A percentile compares a stretch with the other conserved stretches of the same genome.
Evolutionary conservation across 2,797 vertebrate species (phyloP).

Genomic region (Characodon lateralis): DNA sequence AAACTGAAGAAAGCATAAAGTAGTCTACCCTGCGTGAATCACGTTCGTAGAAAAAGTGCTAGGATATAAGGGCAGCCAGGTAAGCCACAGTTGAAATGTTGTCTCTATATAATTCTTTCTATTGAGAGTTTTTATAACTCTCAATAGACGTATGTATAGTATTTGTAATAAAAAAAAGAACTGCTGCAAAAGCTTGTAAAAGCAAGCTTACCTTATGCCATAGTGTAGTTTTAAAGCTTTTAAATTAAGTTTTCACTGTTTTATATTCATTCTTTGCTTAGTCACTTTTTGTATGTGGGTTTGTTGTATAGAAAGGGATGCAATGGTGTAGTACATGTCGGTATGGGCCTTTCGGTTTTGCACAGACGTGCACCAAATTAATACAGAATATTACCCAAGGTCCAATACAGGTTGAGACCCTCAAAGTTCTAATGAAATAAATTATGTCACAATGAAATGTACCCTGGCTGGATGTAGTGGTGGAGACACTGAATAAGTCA

Average conservation of each 20-base stretch:
- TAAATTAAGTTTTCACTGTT: slow-evolving; percentile 2
- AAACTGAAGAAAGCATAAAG: slow-evolving; percentile 35
- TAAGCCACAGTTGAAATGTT: slow-evolving; percentile 13
- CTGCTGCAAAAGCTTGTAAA: background rate
- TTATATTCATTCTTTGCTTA: background rate
- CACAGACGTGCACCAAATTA: background rate
- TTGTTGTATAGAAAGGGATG: background rate
- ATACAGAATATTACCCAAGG: too few relatives aligned
- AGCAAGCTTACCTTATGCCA: background rate
- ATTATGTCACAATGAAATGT: background rate
- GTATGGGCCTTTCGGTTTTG: background rate
- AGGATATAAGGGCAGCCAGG: background rate
- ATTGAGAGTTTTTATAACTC: background rate
- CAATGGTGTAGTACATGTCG: too few relatives aligned
- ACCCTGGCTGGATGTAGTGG: background rate
- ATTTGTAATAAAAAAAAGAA: background rate
- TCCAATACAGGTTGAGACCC: too few relatives aligned
- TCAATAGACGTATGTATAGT: too few relatives aligned
- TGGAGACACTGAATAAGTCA: background rate
- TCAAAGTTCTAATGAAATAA: background rate
- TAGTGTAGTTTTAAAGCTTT: background rate
- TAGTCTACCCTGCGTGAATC: background rate
- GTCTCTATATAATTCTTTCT: background rate
- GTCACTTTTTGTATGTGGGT: background rate
- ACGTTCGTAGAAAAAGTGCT: background rate